Base-by-base conservation (phyloP, 1,140 invertebrate genomes). In the Diuraphis noxia region DNA sequence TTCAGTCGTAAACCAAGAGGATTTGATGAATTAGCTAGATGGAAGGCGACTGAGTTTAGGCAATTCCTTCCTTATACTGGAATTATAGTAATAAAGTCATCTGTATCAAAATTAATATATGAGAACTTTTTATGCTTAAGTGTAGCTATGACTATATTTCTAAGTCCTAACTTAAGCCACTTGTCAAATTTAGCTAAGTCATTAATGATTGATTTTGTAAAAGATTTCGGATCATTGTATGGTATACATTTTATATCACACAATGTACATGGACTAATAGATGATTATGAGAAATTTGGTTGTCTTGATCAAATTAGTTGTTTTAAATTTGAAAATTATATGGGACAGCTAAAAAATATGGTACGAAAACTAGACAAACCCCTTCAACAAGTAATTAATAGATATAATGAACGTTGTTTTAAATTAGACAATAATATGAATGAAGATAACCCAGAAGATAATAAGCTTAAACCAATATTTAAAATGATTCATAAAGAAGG, bases 21-120 rank as follows among this genome's bases (percentile, higher is more conserved):
- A n/a, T 40, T 84, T 30, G 81, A 84, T 84, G 81, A 84, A 34
- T 79, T 79, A 79, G 34, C 10, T 79, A 34, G 34, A 38, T 79
- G 72, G 72, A 94, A 94, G 92, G 93, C 93, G 34, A 94, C 93
- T 56, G 93, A 93, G 90, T 93, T 93, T 81, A 92, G 94, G 72
- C 93, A 93, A 40, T 94, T 94, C 92, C 79, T 94, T 19, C 88
- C 94, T 17, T 94, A 94, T 92, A 93, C 93, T 41, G 94, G 94
- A 17, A 93, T 93, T 77, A 91, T 94, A 41, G 93, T 94, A 38
- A 92, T 93, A 30, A 41, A n/a, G 30, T 79, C 34, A 79, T 7
- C 17, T 34, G 34, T 79, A 6, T 17, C 72, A 79, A 79, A 79
- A 79, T 34, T 7, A 79, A 79, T 79, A 34, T 79, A 79, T 79